Conservation (phyloP, 2,797 vertebrate genomes). For the Falco columbarius region DNA sequence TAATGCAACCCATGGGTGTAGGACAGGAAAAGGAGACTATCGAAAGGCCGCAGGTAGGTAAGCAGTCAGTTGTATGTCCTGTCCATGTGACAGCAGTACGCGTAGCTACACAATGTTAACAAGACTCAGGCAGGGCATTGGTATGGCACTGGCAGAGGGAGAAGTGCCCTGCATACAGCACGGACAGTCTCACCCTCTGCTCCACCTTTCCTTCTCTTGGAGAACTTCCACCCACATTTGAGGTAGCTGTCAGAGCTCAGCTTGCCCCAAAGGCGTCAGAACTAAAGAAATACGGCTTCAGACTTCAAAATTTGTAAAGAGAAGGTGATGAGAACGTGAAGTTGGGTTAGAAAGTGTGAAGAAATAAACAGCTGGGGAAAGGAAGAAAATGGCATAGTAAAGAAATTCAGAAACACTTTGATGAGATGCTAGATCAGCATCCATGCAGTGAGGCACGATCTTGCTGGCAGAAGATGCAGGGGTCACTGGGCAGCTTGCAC, state of each 20-base stretch:
- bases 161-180: background rate
- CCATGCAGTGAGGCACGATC: background rate
- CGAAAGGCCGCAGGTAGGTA: background rate
- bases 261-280: background rate
- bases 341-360: background rate
- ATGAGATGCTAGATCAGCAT: background rate
- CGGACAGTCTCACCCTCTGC: background rate
- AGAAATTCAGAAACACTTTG: background rate
- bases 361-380: background rate
- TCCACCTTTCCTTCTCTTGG: background rate
- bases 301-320: background rate
- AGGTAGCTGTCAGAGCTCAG: background rate
- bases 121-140: background rate
- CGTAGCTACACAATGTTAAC: background rate
- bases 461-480: background rate
- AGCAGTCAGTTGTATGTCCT: background rate
- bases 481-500: background rate
- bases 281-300: background rate
- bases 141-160: background rate
- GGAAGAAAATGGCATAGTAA: background rate
- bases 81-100: background rate
- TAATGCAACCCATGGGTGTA: rapidly evolving
- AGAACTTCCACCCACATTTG: background rate
- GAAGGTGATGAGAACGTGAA: background rate
- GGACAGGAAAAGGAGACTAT: background rate